These are phyloP conservation scores for Gerris lacustris DNA, from an alignment of 2,888 invertebrate genomes.

Conservation along the genomic window DNA sequence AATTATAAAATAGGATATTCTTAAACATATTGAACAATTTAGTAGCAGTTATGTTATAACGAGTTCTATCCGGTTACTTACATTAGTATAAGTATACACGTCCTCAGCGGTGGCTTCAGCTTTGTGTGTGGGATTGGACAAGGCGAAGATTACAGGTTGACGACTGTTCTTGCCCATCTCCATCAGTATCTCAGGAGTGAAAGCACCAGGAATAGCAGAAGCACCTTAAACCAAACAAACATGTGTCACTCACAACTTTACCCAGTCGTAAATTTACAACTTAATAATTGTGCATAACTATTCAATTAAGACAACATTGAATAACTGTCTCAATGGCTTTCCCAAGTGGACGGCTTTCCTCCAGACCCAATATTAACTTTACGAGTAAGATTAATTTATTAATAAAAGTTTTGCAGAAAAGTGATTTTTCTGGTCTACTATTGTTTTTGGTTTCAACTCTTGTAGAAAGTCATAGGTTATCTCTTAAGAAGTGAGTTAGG, in stretches of 20 bases:
- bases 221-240: constrained; percentile 49
- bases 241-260: neutral
- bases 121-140: constrained; percentile 95
- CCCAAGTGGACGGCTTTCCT: too few relatives aligned
- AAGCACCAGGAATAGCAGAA: constrained; percentile 87
- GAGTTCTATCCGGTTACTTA: constrained; percentile 37
- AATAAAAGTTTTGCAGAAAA: too few relatives aligned
- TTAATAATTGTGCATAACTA: constrained; percentile 1
- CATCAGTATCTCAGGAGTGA: constrained; percentile 71
- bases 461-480: too few relatives aligned
- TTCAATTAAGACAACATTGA: constrained; percentile 1
- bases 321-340: too few relatives aligned
- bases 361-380: too few relatives aligned
- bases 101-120: constrained; percentile 99
- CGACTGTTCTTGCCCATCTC: constrained; percentile 75
- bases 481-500: too few relatives aligned
- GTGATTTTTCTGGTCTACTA: too few relatives aligned
- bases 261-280: neutral
- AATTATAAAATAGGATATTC: constrained; percentile 11
- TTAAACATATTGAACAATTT: too few relatives aligned
- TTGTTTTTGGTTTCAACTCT: too few relatives aligned
- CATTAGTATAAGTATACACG: constrained; percentile 77
- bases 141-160: constrained; percentile 87
- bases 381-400: too few relatives aligned
- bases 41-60: too few relatives aligned